Base-by-base conservation (phyloP, 2,113 vertebrate species). In the Triplophysa rosa region DNA sequence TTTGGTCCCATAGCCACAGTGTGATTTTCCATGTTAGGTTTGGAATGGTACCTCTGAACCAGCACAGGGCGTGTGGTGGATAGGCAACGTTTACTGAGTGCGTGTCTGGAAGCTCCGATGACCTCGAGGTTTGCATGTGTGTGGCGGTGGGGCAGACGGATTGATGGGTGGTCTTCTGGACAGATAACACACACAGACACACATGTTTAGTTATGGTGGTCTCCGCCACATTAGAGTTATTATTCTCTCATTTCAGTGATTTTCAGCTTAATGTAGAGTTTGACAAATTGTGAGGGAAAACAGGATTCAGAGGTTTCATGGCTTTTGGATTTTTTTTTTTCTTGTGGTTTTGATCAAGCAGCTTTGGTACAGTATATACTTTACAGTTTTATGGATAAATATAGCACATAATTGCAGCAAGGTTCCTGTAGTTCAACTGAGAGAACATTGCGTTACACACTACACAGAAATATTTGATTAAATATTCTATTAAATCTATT, bases 101-200 rank as follows among this genome's bases (percentile, higher is more conserved):
- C 12, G 54, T 26, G 83, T 45, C 49, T 45, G 67, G 54, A 64
- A 59, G 63, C 69, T 47, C n/a, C 49, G 58, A 24, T 12, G 73
- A 67, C 73, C 26, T 75, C 72, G 23, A 71, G 59, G 7, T 42
- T 59, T 67, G 70, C 5, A 47, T 58, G 59, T 52, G 65, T 52
- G 76, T 75, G 80, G 63, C 77, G 21, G 26, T 23, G 14, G 52
- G 14, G 80, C 84, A 80, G 86, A 87, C 82, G 83, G 84, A 66
- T 33, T 65, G 86, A 84, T 90, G 90, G 91, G 91, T 92, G 91
- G 91, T 92, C 90, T 78, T 52, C 26, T 54, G 82, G 83, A 75
- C 79, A 80, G 77, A 82, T 78, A 81, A 78, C 69, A 63, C 21
- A 79, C 66, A 80, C 67, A 80, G 56, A 80, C 45, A 59, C 54